Base-by-base conservation (phyloP, 2,888 invertebrate species). In the Synanthedon vespiformis region DNA sequence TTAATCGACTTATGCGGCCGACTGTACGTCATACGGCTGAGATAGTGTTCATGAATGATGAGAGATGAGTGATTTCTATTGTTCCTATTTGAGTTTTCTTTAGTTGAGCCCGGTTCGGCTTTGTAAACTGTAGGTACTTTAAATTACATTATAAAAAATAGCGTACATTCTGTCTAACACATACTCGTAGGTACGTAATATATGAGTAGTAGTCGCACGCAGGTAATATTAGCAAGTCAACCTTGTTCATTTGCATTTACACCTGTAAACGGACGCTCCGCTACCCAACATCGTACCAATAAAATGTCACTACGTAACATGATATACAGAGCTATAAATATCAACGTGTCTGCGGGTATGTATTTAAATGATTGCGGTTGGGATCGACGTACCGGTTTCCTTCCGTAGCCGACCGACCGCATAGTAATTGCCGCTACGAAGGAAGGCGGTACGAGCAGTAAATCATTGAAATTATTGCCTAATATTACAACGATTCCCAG, bases 401-500 rank as follows among this genome's bases (percentile, higher is more conserved):
- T 85, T 84, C 84, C 83, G 77, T 67, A 64, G 71, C 68, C 77
- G 71, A 70, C 77, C 73, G 74, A 61, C 79, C 81, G 81, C 78
- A 81, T 76, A 80, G 83, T 84, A 87, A 87, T 85, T 80, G 82
- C 78, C 70, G 68, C 67, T 44, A 44, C 58, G 65, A 61, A 70
- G 73, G 76, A 75, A 78, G 77, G 77, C 74, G 72, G 69, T 59
- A 65, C 67, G 61, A 66, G 65, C 70, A 67, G 72, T 87, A 85
- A 86, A 87, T 86, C 86, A 85, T 79, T 78, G 69, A 81, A 85
- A 86, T 86, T 84, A 84, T 81, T 85, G 74, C 81, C 79, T 82
- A 77, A 80, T 84, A 80, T 78, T 78, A 79, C 78, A 68, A 68
- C 70, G 69, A 71, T 76, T 76, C 72, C 59, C 67, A 63, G 62